phyloP scores from a whole-genome alignment of 1,140 invertebrate species.

The Brachystomella parvula region DNA sequence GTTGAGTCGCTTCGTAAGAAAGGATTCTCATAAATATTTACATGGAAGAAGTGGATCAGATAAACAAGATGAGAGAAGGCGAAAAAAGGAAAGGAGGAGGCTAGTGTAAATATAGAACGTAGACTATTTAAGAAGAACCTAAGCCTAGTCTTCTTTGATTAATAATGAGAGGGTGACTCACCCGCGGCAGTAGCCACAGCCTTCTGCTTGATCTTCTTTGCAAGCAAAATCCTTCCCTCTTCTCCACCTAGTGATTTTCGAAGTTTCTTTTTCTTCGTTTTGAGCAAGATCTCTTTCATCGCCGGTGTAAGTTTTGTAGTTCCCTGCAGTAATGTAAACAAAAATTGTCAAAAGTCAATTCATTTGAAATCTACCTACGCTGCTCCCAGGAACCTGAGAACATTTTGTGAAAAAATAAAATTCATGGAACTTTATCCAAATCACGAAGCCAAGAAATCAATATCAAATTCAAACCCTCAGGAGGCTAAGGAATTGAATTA shows the following conservation, averaged over 20 bases:
- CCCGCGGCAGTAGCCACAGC: conserved; percentile 1
- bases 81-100: no score
- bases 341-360: conserved; percentile 10
- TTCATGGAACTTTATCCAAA: no score
- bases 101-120: no score
- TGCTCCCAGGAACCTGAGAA: background rate
- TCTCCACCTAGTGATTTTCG: conserved; percentile 4
- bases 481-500: conserved; percentile 6
- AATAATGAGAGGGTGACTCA: conserved; percentile 8
- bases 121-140: no score
- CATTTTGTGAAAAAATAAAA: background rate
- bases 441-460: no score
- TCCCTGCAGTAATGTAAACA: conserved; percentile 21
- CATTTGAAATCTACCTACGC: no score
- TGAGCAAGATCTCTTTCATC: conserved; percentile 29
- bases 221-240: background rate
- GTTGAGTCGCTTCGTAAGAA: no score
- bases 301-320: conserved; percentile 24
- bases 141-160: no score
- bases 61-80: no score
- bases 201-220: conserved; percentile 9
- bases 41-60: no score
- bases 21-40: no score
- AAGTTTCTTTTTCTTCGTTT: conserved; percentile 12
- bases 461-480: no score